A percentile compares a stretch with the other conserved stretches of the same genome.
Conservation (phyloP, 2,113 vertebrate species). For the Lepus americanus region DNA sequence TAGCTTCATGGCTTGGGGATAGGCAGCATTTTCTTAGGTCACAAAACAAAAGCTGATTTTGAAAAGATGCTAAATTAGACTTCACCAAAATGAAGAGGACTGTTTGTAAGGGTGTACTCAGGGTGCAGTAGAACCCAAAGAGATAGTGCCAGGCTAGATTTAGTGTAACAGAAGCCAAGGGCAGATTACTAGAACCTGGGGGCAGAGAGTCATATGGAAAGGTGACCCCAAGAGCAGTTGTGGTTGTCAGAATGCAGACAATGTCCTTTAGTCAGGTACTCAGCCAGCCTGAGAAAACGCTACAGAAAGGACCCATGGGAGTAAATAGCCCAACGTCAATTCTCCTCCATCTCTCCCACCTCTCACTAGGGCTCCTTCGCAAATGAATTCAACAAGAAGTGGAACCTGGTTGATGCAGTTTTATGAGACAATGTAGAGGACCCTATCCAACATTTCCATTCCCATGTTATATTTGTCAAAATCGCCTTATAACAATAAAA, state of each 20-base stretch:
- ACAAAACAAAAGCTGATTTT: not conserved
- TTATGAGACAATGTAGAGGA: too few species aligned
- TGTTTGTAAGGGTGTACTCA: not conserved
- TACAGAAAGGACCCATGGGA: too few species aligned
- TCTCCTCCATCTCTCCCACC: too few species aligned
- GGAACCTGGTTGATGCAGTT: too few species aligned
- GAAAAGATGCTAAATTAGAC: not conserved
- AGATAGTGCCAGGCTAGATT: not conserved
- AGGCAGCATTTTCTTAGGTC: slow-evolving; percentile 14
- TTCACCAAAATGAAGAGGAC: not conserved
- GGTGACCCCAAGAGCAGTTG: not conserved
- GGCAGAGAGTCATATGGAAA: not conserved
- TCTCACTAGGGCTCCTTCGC: too few species aligned
- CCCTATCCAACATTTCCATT: too few species aligned
- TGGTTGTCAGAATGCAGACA: too few species aligned
- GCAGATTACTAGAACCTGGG: not conserved
- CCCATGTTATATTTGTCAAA: not conserved
- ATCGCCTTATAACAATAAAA: not conserved
- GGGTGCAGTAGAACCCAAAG: not conserved
- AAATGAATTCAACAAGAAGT: too few species aligned
- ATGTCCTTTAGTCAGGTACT: too few species aligned
- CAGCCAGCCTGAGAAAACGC: too few species aligned
- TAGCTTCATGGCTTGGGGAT: not conserved
- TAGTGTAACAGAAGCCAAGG: not conserved
- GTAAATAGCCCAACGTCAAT: too few species aligned